phyloP scores from a whole-genome alignment of 64 coral and sea anemone genomes.

The Dendrophyllia cribrosa region DNA sequence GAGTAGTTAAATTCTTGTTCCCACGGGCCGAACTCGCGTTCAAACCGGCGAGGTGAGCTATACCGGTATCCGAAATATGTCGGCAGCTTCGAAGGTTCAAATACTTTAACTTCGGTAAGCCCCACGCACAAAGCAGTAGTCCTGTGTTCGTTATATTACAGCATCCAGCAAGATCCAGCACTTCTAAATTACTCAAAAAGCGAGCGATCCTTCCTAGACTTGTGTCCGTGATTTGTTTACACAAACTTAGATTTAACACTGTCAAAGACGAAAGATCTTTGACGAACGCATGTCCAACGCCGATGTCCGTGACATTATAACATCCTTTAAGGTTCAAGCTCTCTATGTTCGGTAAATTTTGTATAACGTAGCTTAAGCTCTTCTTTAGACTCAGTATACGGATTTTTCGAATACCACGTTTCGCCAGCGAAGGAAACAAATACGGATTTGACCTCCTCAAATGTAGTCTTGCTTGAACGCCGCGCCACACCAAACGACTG shows the following conservation, averaged over 20 bases:
- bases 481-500: slow-evolving; percentile 92
- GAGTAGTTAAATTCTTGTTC: slow-evolving; percentile 97
- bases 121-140: slow-evolving; percentile 88
- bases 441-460: slow-evolving; percentile 96
- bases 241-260: slow-evolving; percentile 99
- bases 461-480: slow-evolving; percentile 98
- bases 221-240: slow-evolving; percentile 99
- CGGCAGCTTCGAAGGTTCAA: slow-evolving; percentile 97
- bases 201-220: slow-evolving; percentile 92
- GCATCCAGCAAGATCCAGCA: slow-evolving; percentile 97
- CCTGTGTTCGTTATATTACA: slow-evolving; percentile 99
- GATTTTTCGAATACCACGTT: slow-evolving; percentile 99
- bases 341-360: slow-evolving; percentile 93
- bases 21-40: slow-evolving; percentile 80
- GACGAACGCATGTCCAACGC: slow-evolving; percentile 95
- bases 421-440: slow-evolving; percentile 98
- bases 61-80: slow-evolving; percentile 97
- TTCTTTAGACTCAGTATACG: slow-evolving; percentile 97
- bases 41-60: slow-evolving; percentile 93
- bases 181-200: slow-evolving; percentile 91
- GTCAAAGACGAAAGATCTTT: slow-evolving; percentile 98
- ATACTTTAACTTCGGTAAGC: slow-evolving; percentile 87
- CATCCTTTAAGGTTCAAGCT: slow-evolving; percentile 98
- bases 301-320: slow-evolving; percentile 97
- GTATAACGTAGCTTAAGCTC: slow-evolving; percentile 93